Base-by-base conservation (phyloP, 2,113 vertebrate genomes). In the Sinocyclocheilus anshuiensis region DNA sequence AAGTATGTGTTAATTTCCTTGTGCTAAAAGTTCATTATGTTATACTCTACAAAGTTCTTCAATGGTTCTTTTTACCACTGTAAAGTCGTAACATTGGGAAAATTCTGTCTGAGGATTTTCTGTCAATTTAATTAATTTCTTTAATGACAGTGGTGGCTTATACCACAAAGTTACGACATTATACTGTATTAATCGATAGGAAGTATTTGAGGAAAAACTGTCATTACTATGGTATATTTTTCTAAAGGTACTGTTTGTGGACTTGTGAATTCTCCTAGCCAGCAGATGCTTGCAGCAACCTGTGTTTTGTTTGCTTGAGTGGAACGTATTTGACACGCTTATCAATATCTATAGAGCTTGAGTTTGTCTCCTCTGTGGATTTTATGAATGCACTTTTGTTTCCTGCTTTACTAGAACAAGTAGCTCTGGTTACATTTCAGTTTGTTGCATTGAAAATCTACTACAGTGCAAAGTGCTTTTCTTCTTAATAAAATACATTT, bases 311-410 rank as follows among this genome's bases (percentile, higher is more conserved):
- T 12, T 65, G 36, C 16, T 59, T 79, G 48, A 53, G 59, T 86
- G 26, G n/a, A 85, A 63, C 72, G 39, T 83, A 81, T 86, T 82
- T 69, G 48, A 82, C 22, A 42, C 33, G 45, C 48, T 39, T 81
- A 61, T 76, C 45, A 26, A 76, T 76, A 50, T 45, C 12, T 4
- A n/a, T 24, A 76, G 42, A 48, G 39, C 74, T 26, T 26, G 48
- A n/a, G 65, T 84, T 85, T 85, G 50, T 59, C 72, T 78, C 8
- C 48, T 88, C 48, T 76, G 42, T 48, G 72, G 12, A 48, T 16
- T 48, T 55, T 29, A 50, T 85, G 77, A 81, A 69, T 85, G 78
- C 55, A 39, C 24, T n/a, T 65, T 71, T 11, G 6, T 81, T 63
- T 84, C 26, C 15, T 13, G n/a, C 61, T 74, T 53, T 67, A 75